Percentiles rank a stretch among this genome's conserved stretches.
Conservation (phyloP, 2,797 vertebrate genomes). For the Lithobates pipiens region DNA sequence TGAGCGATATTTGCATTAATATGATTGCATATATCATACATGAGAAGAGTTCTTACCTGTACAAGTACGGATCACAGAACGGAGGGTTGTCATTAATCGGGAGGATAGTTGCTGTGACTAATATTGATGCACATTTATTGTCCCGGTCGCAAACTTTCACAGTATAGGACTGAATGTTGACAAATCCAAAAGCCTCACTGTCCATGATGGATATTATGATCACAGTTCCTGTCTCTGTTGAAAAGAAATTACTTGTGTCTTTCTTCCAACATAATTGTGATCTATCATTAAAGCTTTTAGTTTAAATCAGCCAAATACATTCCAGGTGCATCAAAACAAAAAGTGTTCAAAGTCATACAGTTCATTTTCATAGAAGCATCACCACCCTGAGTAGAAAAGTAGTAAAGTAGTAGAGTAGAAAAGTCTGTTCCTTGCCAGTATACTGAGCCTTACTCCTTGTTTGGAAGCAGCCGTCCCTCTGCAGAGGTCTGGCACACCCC, state of each 20-base stretch:
- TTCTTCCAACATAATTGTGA: too few relatives aligned
- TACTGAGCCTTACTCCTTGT: too few relatives aligned
- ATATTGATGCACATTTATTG: constrained; percentile 49
- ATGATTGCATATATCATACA: constrained; percentile 30
- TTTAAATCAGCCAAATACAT: too few relatives aligned
- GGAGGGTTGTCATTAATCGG: constrained; percentile 66
- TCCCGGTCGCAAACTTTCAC: constrained; percentile 63
- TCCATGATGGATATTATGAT: constrained; percentile 56
- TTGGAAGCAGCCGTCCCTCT: too few relatives aligned
- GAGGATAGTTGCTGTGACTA: constrained; percentile 45
- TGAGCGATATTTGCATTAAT: constrained; percentile 41
- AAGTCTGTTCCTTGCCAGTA: too few relatives aligned
- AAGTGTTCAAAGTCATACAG: too few relatives aligned
- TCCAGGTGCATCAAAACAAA: too few relatives aligned
- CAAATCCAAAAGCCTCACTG: constrained; percentile 61
- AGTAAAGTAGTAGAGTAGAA: too few relatives aligned
- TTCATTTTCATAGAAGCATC: too few relatives aligned
- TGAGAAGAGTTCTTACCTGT: constrained; percentile 62
- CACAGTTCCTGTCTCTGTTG: constrained; percentile 61
- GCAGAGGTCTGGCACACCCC: too few relatives aligned
- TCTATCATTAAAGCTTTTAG: too few relatives aligned
- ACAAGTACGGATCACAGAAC: constrained; percentile 66
- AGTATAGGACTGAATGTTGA: constrained; percentile 58
- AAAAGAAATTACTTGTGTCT: neutral
- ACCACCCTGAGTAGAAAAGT: too few relatives aligned